Evolutionary conservation across 2,797 vertebrate species (phyloP).

Genomic region (Eremophila alpestris): DNA sequence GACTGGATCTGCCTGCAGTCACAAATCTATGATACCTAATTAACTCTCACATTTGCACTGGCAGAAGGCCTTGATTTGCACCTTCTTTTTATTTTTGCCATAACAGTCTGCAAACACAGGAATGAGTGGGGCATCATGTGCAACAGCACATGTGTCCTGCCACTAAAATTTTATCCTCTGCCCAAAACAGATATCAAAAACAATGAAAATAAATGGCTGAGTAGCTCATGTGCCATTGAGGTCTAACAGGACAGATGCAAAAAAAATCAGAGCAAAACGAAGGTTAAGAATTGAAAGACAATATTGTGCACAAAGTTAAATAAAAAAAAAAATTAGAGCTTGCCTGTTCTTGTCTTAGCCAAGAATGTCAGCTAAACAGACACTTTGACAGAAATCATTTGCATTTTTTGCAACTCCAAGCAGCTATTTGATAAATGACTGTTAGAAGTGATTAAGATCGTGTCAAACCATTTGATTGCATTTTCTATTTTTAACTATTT

Average conservation of each 20-base stretch:
- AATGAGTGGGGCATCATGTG: not conserved
- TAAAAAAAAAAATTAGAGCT: not conserved
- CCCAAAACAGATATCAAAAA: not conserved
- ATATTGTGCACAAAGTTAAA: conserved; percentile 30
- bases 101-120: not conserved
- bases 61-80: not conserved
- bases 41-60: not conserved
- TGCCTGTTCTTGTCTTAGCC: conserved; percentile 19
- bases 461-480: conserved; percentile 56
- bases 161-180: not conserved
- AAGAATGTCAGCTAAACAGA: conserved; percentile 67
- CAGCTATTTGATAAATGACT: conserved; percentile 60
- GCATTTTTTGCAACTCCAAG: conserved; percentile 63
- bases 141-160: not conserved
- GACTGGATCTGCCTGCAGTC: not conserved
- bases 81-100: not conserved
- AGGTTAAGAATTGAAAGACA: conserved; percentile 20
- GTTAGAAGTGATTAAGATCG: conserved; percentile 54
- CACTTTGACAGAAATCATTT: conserved; percentile 73
- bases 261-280: not conserved
- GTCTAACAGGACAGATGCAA: not conserved
- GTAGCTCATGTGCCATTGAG: not conserved
- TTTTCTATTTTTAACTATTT: conserved; percentile 62
- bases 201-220: not conserved
- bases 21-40: not conserved